phyloP scores from a whole-genome alignment of 2,113 vertebrate genomes.

The Nothocercus nigrocapillus region DNA sequence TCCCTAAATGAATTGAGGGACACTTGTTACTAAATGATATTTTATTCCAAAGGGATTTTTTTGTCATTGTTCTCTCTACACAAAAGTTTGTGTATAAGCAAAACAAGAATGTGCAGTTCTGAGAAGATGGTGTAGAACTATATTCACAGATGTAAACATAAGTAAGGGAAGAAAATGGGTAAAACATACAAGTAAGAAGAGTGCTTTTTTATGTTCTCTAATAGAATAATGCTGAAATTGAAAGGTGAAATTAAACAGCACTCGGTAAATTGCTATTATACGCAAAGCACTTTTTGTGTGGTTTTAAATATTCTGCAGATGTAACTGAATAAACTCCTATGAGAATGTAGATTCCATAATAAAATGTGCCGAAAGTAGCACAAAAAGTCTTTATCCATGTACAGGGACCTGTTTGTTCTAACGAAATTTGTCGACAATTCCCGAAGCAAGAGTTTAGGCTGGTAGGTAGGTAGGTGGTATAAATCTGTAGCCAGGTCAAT shows the following conservation, averaged over 20 bases:
- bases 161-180: neutral
- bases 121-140: neutral
- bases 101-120: neutral
- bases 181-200: neutral
- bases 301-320: neutral
- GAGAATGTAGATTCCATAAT: neutral
- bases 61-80: neutral
- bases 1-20: neutral
- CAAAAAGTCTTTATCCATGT: neutral
- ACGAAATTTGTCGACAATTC: neutral
- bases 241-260: neutral
- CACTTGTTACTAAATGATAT: neutral
- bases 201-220: neutral
- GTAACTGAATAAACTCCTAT: neutral
- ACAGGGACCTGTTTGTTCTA: neutral
- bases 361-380: accelerated
- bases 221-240: neutral
- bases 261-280: neutral
- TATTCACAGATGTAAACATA: accelerated
- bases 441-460: neutral
- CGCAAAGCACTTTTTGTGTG: neutral
- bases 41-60: neutral
- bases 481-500: neutral
- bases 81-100: neutral
- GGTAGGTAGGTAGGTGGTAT: neutral